These are phyloP conservation scores for Lucilia sericata DNA, from an alignment of 1,140 invertebrate genomes.

Conservation along the genomic window DNA sequence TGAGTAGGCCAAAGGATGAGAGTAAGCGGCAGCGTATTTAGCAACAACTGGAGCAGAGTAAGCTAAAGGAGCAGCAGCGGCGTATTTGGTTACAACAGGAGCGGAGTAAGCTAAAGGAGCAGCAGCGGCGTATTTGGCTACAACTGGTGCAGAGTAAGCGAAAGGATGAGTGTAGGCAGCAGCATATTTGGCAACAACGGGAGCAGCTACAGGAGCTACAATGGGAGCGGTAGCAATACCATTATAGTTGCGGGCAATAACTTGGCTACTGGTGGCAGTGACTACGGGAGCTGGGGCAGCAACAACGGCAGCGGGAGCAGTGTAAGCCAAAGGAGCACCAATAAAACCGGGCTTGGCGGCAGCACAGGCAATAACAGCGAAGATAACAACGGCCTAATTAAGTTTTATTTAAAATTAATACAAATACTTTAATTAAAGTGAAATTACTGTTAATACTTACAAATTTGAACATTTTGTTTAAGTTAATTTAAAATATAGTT, in stretches of 20 bases:
- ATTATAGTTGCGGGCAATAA: too few relatives aligned
- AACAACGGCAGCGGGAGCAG: constrained; percentile 53
- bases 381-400: constrained; percentile 54
- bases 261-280: too few relatives aligned
- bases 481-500: not conserved
- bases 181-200: constrained; percentile 44
- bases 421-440: not conserved
- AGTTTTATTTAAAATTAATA: constrained; percentile 31
- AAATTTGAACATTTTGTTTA: constrained; percentile 48
- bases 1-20: constrained; percentile 49
- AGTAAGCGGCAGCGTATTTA: not conserved
- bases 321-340: constrained; percentile 58
- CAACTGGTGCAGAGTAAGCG: constrained; percentile 36
- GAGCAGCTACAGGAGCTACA: constrained; percentile 30
- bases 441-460: constrained; percentile 30
- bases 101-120: constrained; percentile 21
- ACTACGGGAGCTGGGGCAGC: constrained; percentile 47
- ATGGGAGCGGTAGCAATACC: constrained; percentile 46
- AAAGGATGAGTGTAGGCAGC: constrained; percentile 45
- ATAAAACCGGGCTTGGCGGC: constrained; percentile 63
- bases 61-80: constrained; percentile 15
- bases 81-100: constrained; percentile 25
- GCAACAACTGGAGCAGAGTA: constrained; percentile 32
- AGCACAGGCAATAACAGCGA: constrained; percentile 64
- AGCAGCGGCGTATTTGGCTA: constrained; percentile 25